Evolutionary conservation across 2,888 invertebrate species (phyloP).

Genomic region (Molorchus minor): DNA sequence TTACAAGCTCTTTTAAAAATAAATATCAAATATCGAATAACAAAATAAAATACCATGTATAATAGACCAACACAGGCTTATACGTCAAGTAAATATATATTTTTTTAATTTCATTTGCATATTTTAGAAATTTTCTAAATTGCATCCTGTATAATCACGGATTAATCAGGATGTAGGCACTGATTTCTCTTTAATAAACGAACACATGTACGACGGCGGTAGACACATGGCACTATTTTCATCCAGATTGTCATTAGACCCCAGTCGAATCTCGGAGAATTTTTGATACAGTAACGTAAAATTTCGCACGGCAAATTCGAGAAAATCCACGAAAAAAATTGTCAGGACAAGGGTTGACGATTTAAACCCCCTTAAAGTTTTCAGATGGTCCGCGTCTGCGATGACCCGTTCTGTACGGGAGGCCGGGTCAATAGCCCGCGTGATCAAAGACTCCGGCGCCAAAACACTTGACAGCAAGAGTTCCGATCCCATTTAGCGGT

Average conservation of each 20-base stretch:
- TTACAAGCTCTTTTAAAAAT: too few relatives aligned
- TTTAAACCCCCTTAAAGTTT: slow-evolving; percentile 37
- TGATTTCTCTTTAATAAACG: slow-evolving; percentile 41
- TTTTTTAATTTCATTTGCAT: too few relatives aligned
- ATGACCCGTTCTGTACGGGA: slow-evolving; percentile 41
- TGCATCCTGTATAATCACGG: too few relatives aligned
- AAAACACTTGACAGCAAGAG: slow-evolving; percentile 54
- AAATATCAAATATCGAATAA: too few relatives aligned
- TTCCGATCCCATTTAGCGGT: slow-evolving; percentile 49
- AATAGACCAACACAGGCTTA: too few relatives aligned
- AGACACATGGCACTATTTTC: slow-evolving; percentile 33
- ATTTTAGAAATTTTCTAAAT: too few relatives aligned
- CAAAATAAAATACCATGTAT: too few relatives aligned
- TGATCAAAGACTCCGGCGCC: slow-evolving; percentile 58
- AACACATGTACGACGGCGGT: slow-evolving; percentile 35
- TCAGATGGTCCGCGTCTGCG: slow-evolving; percentile 50
- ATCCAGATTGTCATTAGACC: background rate
- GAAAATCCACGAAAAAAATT: background rate
- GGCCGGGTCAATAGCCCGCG: slow-evolving; percentile 53
- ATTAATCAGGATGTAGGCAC: too few relatives aligned
- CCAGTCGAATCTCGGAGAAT: background rate
- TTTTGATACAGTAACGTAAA: background rate
- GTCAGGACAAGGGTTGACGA: slow-evolving; percentile 14
- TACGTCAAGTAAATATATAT: too few relatives aligned
- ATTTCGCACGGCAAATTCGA: slow-evolving; percentile 5